Base-by-base conservation (phyloP, 2,888 invertebrate species). In the Sphaeridia pumilis region DNA sequence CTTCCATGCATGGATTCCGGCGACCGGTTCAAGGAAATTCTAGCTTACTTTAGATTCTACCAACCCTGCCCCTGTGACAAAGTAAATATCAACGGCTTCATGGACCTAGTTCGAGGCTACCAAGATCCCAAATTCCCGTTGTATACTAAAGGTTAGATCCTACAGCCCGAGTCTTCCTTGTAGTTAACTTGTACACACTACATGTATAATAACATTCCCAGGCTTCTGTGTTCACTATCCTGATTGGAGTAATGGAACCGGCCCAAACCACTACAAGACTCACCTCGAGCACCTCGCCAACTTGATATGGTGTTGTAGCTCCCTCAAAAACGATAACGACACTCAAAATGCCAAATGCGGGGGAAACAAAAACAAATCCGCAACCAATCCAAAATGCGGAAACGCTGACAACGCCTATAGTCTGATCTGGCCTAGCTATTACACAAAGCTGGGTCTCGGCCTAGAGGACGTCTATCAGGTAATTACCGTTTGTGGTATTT, bases 381-480 rank as follows among this genome's bases (percentile, higher is more conserved):
- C n/a, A n/a, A 60, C 63, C 1, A 63, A 61, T 41, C 60, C 60
- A 2, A 49, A 53, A 7, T 59, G 59, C 41, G 62, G 62, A 2
- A 57, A 59, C 51, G 58, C 60, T 44, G 60, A 58, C 2, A 61
- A 65, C 50, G 61, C 61, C 1, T 59, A 58, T 44, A 59, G 60
- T 49, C 52, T 65, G 4, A 58, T 65, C 24, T 59, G 51, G 22
- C 65, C 65, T 2, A 59, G 59, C 36, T 57, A 61, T 2, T 65
- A 63, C 56, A 65, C 65, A 3, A 12, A 22, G 2, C 45, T 55
- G 26, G 65, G 65, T 22, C 54, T 65, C 21, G 61, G 58, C 7
- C 47, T 49, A 25, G 49, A 59, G n/a, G 65, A 65, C 48, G 63
- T 54, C 28, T 65, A 60, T 38, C 28, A 46, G 4, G 46, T 28